Evolutionary conservation across 2,797 vertebrate species (phyloP), one percentile per base, ranked within the genome.

Genomic region (Cuculus canorus): DNA sequence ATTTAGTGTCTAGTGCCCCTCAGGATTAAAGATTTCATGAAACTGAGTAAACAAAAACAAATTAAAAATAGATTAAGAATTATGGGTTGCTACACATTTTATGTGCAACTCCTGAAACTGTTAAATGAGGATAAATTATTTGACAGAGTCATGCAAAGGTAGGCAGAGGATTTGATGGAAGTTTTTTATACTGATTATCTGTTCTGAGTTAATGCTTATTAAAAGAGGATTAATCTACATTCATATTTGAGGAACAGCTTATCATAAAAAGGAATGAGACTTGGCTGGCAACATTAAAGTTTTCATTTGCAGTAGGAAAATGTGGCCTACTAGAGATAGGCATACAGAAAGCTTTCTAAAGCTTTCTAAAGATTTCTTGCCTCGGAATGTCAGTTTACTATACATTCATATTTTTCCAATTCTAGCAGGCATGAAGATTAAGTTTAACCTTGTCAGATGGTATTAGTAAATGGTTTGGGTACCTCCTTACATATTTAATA

Each of bases 211-310:
- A 98, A 98, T 98, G 96, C 98, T 98, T 99, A 99, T 99, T 99
- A 99, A 98, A 97, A 98, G 96, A 96, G 98, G 98, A 98, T 99
- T 99, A 98, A 98, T 99, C 98, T 98, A 96, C 97, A 98, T 98
- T 98, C 98, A 94, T 98, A 98, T 98, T 98, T 98, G 98, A 97
- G 97, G 97, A 98, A 98, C 96, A 98, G 97, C 98, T 99, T 98
- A 98, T 99, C 98, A 97, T 96, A 90, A 97, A 97, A 97, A 90
- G 86, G 92, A 98, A 97, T 76, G 96, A 98, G 97, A 96, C 96
- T 96, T 97, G 97, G 96, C 98, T 97, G 95, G 97, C 94, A 97
- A 98, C 98, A 98, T 98, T 97, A 98, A 99, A 99, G 98, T 98
- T 95, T 98, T 98, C 95, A 97, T 97, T 98, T 97, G 96, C 95